Evolutionary conservation across 2,797 vertebrate species (phyloP).

Genomic region (Taeniopygia guttata): DNA sequence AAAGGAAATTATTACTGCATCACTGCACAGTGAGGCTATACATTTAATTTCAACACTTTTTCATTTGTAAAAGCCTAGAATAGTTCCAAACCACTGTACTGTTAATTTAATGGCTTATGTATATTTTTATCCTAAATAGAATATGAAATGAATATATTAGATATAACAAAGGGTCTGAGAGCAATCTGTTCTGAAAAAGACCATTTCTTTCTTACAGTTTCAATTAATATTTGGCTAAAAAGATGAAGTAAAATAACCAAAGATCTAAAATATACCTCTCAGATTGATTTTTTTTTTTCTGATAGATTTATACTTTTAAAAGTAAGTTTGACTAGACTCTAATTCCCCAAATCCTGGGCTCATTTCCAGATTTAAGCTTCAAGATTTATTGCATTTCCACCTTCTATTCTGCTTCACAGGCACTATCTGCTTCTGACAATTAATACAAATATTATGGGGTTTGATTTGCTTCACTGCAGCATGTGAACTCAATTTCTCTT

Average conservation of each 20-base stretch:
- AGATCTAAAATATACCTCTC: slow-evolving; percentile 7
- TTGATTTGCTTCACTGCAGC: slow-evolving; percentile 70
- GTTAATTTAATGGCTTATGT: not conserved
- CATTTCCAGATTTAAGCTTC: slow-evolving; percentile 51
- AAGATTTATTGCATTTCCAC: slow-evolving; percentile 49
- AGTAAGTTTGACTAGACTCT: not conserved
- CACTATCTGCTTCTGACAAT: slow-evolving; percentile 65
- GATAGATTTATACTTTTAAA: slow-evolving; percentile 57
- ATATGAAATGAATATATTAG: not conserved
- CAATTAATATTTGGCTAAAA: slow-evolving; percentile 37
- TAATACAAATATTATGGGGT: slow-evolving; percentile 68
- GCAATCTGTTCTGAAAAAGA: not conserved
- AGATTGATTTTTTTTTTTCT: not conserved
- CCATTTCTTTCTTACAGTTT: slow-evolving; percentile 33
- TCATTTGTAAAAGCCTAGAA: not conserved
- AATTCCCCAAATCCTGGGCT: slow-evolving; percentile 12
- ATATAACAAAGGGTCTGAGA: not conserved
- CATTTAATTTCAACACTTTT: not conserved
- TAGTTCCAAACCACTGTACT: not conserved
- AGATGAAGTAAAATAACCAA: not conserved
- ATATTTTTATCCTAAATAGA: not conserved
- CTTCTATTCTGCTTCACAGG: slow-evolving; percentile 50
- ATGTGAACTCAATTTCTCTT: slow-evolving; percentile 74
- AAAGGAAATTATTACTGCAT: not conserved
- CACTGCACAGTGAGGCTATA: not conserved